phyloP scores from a whole-genome alignment of 2,113 vertebrate species.

The Pseudolaguvia tuberculata region DNA sequence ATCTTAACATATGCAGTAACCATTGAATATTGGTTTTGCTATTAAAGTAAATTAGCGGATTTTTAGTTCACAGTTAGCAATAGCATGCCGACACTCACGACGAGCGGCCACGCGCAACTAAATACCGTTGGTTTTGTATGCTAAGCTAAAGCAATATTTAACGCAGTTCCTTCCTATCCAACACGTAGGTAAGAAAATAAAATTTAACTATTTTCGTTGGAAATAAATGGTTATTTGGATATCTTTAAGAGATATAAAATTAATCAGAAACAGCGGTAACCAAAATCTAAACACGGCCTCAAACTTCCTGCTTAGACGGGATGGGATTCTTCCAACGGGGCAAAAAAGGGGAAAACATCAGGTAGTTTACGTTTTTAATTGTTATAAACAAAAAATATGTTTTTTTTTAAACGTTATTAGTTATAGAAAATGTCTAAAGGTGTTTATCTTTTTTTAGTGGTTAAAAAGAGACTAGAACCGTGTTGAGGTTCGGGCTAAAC shows the following conservation, averaged over 20 bases:
- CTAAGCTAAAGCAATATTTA: background rate
- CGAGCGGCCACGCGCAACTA: slow-evolving; percentile 4
- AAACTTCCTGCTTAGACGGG: slow-evolving; percentile 41
- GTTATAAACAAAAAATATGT: background rate
- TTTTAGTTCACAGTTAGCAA: background rate
- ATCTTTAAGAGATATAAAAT: background rate
- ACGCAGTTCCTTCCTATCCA: no score
- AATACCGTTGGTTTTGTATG: slow-evolving; percentile 20
- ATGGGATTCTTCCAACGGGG: slow-evolving; percentile 13
- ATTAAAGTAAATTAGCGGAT: no score
- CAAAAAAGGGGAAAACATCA: slow-evolving; percentile 3
- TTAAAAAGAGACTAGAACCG: background rate
- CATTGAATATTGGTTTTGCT: no score
- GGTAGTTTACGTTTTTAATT: background rate
- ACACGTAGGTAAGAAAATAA: background rate
- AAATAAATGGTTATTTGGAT: background rate
- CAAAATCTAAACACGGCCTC: slow-evolving; percentile 32
- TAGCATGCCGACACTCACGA: slow-evolving; percentile 5
- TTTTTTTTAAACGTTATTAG: background rate
- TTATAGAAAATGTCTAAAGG: no score
- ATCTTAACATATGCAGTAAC: no score
- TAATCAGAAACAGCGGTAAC: background rate
- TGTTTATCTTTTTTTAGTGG: background rate
- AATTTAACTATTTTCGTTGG: background rate
- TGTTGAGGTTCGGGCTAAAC: slow-evolving; percentile 16